These are phyloP conservation scores for Ischnura elegans DNA, from an alignment of 2,888 invertebrate genomes.

Conservation along the genomic window DNA sequence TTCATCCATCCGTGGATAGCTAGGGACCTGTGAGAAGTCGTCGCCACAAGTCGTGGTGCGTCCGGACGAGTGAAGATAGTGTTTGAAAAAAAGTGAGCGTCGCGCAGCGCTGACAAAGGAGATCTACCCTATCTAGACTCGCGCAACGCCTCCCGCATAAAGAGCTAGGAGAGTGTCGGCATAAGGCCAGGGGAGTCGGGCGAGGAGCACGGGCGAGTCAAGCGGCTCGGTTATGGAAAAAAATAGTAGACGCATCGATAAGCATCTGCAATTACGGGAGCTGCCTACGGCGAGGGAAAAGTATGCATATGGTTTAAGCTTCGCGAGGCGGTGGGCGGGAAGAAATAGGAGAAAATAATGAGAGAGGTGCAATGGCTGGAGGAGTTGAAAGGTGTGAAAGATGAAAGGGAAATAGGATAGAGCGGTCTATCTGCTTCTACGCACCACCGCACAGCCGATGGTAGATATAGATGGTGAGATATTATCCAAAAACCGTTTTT, in stretches of 20 bases:
- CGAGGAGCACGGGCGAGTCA: neutral
- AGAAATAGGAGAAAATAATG: constrained; percentile 13
- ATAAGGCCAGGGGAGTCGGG: neutral
- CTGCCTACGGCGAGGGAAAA: neutral
- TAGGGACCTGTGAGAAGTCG: neutral
- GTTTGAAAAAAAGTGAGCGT: neutral
- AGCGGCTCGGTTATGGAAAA: neutral
- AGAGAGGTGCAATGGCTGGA: neutral
- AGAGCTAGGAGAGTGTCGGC: neutral
- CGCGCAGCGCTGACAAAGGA: neutral
- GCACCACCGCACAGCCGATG: too few species aligned
- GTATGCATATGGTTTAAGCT: too few species aligned
- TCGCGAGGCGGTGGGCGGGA: neutral
- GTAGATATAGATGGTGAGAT: neutral
- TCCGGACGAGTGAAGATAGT: neutral
- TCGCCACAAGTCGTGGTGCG: neutral
- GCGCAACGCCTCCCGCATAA: neutral
- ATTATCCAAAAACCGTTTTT: too few species aligned
- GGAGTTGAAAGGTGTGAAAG: neutral
- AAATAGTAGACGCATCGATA: neutral
- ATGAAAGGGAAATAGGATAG: neutral
- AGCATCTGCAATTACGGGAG: constrained; percentile 22
- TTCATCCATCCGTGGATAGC: neutral
- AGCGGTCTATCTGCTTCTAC: neutral
- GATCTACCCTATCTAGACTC: neutral